phyloP scores from a whole-genome alignment of 2,888 invertebrate genomes.

The Ctenicera cuprea region DNA sequence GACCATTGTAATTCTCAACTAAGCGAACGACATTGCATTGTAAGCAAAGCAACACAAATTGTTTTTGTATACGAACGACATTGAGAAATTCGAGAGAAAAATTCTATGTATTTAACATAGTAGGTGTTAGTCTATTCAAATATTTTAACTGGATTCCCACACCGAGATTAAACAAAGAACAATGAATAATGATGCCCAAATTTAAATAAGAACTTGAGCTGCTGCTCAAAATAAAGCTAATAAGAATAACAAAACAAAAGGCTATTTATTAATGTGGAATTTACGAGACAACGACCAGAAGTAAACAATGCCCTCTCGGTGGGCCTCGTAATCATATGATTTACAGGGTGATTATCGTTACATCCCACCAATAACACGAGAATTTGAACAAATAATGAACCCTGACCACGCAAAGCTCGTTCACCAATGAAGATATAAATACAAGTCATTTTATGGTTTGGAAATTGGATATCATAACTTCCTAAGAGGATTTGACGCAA shows the following conservation, averaged over 20 bases:
- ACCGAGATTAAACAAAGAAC: conserved; percentile 29
- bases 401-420: conserved; percentile 6
- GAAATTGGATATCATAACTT: neutral
- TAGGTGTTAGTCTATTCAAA: conserved; percentile 22
- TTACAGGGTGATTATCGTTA: conserved; percentile 25
- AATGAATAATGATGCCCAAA: conserved; percentile 24
- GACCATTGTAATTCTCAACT: conserved; percentile 16
- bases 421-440: neutral
- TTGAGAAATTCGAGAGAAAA: conserved; percentile 25
- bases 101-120: conserved; percentile 14
- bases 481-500: too few species aligned
- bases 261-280: conserved; percentile 23
- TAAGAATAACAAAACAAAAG: conserved; percentile 24
- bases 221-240: conserved; percentile 10
- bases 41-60: conserved; percentile 22
- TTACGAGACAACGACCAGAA: conserved; percentile 20
- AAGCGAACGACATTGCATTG: conserved; percentile 28
- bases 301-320: conserved; percentile 24
- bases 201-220: conserved; percentile 11
- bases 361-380: conserved; percentile 21
- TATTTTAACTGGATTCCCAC: conserved; percentile 22
- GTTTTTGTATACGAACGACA: conserved; percentile 10
- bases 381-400: conserved; percentile 29
- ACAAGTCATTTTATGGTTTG: neutral
- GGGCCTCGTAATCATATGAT: conserved; percentile 24